Base-by-base conservation (phyloP, 1,140 invertebrate species). In the Phymorhynchus buccinoides region DNA sequence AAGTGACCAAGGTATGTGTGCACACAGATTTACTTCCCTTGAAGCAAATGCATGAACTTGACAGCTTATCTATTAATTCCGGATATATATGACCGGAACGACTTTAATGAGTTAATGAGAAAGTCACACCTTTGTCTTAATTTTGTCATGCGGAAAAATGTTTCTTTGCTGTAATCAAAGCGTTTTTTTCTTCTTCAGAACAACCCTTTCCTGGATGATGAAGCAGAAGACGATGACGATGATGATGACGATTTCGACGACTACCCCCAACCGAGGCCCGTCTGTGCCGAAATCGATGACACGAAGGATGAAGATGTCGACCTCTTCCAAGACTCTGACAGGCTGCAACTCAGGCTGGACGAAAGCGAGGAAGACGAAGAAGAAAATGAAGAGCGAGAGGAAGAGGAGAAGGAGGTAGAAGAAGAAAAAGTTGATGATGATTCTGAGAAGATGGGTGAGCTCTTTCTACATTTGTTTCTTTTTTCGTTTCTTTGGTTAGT, bases 281-380 rank as follows among this genome's bases (percentile, higher is more conserved):
- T 66, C 14, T 68, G 84, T 35, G 66, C 52, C 16, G 88, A 77
- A 37, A 85, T 82, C 75, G 41, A 44, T 27, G 80, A 75, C 62
- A 44, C 56, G 68, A 79, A 79, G 35, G 52, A 52, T 39, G 80
- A 78, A 18, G 86, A 85, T n/a, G 85, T 86, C 66, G 79, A 85
- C 32, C 87, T 83, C 37, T 44, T 68, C 37, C 39, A 66, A 71
- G 87, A 87, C 37, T 71, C 86, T n/a, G 83, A 86, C n/a, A 62
- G 83, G 42, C 66, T 85, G 30, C 86, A 87, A 1, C 79, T 86
- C 22, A 84, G 85, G 4, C 75, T 81, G n/a, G 88, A 88, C 39
- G 48, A 39, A n/a, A 80, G 83, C 52, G 87, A 89, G 18, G 89
- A 89, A 79, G 87, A 87, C 75, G 85, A 88, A 37, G 87, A 89